Percentiles rank a stretch among this genome's conserved stretches.
These are phyloP conservation scores for Rhynchonycteris naso DNA, from an alignment of 2,797 vertebrate genomes.

Conservation along the genomic window DNA sequence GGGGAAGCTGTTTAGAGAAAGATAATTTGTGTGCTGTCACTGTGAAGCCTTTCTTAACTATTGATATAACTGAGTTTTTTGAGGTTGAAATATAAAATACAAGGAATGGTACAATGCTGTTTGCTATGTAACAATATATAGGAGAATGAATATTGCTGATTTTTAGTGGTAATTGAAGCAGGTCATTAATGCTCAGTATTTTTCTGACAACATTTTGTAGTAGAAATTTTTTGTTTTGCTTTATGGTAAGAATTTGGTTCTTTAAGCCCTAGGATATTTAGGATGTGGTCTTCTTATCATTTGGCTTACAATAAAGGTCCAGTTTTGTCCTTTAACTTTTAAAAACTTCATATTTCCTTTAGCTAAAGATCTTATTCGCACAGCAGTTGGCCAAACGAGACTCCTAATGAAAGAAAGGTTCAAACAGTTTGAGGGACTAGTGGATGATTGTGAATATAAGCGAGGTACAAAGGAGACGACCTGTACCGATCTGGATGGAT, in stretches of 20 bases:
- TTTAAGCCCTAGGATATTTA: background rate
- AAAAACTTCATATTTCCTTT: constrained; percentile 37
- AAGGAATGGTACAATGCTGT: background rate
- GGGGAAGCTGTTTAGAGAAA: background rate
- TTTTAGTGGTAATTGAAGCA: background rate
- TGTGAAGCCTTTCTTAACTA: background rate
- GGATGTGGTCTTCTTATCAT: background rate
- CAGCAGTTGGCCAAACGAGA: constrained; percentile 93
- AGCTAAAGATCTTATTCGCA: constrained; percentile 94
- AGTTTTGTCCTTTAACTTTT: background rate
- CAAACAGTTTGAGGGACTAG: constrained; percentile 93
- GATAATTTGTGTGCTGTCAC: background rate
- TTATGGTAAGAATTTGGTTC: background rate
- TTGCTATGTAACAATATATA: background rate
- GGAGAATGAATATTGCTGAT: background rate
- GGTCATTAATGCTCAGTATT: background rate
- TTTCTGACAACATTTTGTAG: background rate
- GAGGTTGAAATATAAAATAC: background rate
- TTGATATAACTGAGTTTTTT: background rate
- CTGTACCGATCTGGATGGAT: constrained; percentile 93
- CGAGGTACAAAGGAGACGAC: constrained; percentile 90
- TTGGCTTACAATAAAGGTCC: background rate
- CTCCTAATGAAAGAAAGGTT: constrained; percentile 95
- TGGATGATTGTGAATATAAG: constrained; percentile 94
- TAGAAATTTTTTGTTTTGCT: constrained; percentile 8